These are phyloP conservation scores for Malthinus flaveolus DNA, from an alignment of 2,888 invertebrate species.

Conservation along the genomic window DNA sequence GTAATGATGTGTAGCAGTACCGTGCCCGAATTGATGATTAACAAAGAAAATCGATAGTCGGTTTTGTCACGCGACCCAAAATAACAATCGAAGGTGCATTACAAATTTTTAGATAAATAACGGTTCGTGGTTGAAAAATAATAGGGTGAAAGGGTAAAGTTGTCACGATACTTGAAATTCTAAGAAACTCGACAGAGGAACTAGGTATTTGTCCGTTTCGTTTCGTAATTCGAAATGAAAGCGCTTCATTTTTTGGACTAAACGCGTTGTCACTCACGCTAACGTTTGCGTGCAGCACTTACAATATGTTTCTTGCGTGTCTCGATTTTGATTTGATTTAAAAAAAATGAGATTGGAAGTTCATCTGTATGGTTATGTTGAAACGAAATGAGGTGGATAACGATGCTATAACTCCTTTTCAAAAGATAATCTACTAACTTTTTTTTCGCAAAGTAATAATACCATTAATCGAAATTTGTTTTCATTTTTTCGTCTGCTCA, in stretches of 20 bases:
- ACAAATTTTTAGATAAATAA: conserved; percentile 19
- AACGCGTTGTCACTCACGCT: conserved; percentile 28
- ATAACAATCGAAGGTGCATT: conserved; percentile 17
- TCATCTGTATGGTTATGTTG: conserved; percentile 28
- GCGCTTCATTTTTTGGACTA: conserved; percentile 17
- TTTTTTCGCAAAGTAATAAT: neutral
- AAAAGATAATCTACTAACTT: conserved; percentile 22
- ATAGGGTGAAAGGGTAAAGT: conserved; percentile 23
- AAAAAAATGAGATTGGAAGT: conserved; percentile 32
- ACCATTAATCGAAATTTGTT: neutral
- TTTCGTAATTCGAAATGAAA: conserved; percentile 12
- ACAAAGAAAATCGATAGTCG: conserved; percentile 32
- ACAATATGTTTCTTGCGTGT: conserved; percentile 31
- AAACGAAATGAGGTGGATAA: conserved; percentile 31
- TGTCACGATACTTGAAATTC: conserved; percentile 29
- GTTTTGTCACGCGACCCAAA: conserved; percentile 24
- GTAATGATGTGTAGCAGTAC: conserved; percentile 33
- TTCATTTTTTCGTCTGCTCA: neutral
- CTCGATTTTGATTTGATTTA: conserved; percentile 27
- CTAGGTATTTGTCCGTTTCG: conserved; percentile 14
- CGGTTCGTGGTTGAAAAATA: conserved; percentile 27
- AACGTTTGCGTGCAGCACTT: conserved; percentile 22
- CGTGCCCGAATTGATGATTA: conserved; percentile 31
- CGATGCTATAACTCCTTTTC: conserved; percentile 29
- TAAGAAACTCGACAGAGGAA: conserved; percentile 16